Evolutionary conservation across 1,140 invertebrate species (phyloP), one percentile per base, ranked within the genome.

Genomic region (Patella vulgata): DNA sequence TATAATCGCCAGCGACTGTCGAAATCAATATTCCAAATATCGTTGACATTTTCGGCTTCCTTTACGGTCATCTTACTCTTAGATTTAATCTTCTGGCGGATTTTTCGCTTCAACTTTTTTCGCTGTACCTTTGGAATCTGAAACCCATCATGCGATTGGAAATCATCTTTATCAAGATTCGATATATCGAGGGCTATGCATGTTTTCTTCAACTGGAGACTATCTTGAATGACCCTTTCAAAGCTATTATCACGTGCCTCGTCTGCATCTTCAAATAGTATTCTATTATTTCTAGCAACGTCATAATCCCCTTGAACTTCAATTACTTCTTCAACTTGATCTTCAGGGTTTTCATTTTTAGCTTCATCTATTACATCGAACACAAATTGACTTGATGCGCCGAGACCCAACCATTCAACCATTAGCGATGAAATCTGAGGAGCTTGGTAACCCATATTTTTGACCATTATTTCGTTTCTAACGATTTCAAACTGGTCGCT

Each of bases 1-100:
- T 83, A 85, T 30, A 85, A 61, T 9, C 68, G 36, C 81, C 83
- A 85, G 46, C 79, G 70, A 8, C 81, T 50, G 3, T 59, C 51
- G 11, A 70, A 23, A 12, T 65, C 48, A 27, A 84, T 55, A 21
- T 46, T 28, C 74, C 75, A 81, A 21, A 84, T 61, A 60, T 81
- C 67, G 12, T 27, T 17, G 25, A 65, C 59, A 31, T 8, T 30
- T 17, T 28, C 14, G 43, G 63, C 63, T 53, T 67, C 62, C 21
- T 57, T 12, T 44, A 27, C 40, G 5, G 36, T 42, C 68, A 73
- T 70, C 25, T 53, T 36, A 19, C 67, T 28, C 30, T 31, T 48
- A 33, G 62, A 65, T 17, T 42, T 30, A 0, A 73, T 42, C 25
- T 66, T 56, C 39, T 51, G 53, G 27, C 65, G 48, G 0, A 76